Evolutionary conservation across 92 coral and sea anemone species (phyloP).

Genomic region (Anthopleura xanthogrammica): DNA sequence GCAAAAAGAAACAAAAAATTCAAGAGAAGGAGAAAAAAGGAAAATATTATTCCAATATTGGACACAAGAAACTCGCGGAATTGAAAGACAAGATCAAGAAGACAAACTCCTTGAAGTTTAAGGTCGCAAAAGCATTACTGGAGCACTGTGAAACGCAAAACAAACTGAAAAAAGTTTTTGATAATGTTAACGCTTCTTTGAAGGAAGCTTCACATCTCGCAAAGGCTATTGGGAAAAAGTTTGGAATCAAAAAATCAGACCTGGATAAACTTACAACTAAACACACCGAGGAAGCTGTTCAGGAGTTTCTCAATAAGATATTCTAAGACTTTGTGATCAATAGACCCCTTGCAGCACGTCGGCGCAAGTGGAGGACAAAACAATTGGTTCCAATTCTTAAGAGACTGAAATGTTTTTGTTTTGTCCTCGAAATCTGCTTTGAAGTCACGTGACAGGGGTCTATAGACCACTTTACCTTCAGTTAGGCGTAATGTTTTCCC

Average conservation of each 20-base stretch:
- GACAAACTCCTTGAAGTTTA: constrained; percentile 70
- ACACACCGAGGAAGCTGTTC: constrained; percentile 73
- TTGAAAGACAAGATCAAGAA: constrained; percentile 54
- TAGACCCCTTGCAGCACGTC: neutral
- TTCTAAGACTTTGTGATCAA: constrained; percentile 31
- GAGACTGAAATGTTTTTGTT: too few relatives aligned
- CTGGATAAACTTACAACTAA: constrained; percentile 64
- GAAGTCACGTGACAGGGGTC: too few relatives aligned
- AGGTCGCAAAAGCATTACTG: constrained; percentile 81
- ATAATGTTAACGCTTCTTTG: constrained; percentile 71
- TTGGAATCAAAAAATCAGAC: constrained; percentile 68
- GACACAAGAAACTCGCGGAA: constrained; percentile 31
- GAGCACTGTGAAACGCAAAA: constrained; percentile 85
- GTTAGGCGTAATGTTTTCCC: too few relatives aligned
- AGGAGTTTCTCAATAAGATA: constrained; percentile 64
- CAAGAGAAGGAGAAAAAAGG: neutral
- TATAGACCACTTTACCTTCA: too few relatives aligned
- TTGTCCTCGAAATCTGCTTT: too few relatives aligned
- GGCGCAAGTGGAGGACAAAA: neutral
- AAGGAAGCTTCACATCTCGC: constrained; percentile 75
- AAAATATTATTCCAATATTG: neutral
- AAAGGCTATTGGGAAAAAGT: constrained; percentile 75
- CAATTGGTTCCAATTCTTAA: too few relatives aligned
- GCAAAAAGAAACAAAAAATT: neutral
- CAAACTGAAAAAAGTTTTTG: constrained; percentile 68